A percentile compares a stretch with the other conserved stretches of the same genome.
phyloP scores from a whole-genome alignment of 2,113 vertebrate species.

The Zosterops borbonicus region DNA sequence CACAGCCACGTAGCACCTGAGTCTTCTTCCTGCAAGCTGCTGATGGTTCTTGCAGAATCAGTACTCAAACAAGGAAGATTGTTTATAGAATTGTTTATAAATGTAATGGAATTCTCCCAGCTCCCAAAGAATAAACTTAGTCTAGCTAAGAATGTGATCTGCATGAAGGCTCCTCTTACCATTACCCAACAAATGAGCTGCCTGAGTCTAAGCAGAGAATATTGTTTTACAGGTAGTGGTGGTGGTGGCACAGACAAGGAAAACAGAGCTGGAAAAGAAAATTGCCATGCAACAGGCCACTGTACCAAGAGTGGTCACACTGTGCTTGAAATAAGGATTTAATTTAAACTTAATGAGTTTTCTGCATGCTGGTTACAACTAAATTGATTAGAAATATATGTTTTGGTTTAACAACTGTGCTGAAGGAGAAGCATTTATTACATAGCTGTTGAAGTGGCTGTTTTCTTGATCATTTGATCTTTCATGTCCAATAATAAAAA shows the following conservation, averaged over 20 bases:
- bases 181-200: background rate
- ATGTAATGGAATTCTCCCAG: background rate
- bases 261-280: background rate
- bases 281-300: background rate
- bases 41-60: background rate
- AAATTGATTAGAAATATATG: constrained; percentile 37
- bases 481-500: constrained; percentile 37
- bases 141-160: background rate
- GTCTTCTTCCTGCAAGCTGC: background rate
- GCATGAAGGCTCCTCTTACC: background rate
- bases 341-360: constrained; percentile 46
- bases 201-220: background rate
- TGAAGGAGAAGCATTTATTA: constrained; percentile 31
- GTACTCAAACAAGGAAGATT: background rate
- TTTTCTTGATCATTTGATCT: background rate
- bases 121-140: background rate
- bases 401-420: constrained; percentile 33
- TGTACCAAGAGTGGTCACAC: background rate
- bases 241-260: background rate
- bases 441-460: background rate
- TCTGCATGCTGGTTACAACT: constrained; percentile 1
- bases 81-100: background rate
- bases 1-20: background rate
- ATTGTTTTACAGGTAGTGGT: background rate
- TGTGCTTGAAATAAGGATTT: constrained; percentile 31